Evolutionary conservation across 2,797 vertebrate species (phyloP), one percentile per base, ranked within the genome.

Genomic region (Pipistrellus pygmaeus): DNA sequence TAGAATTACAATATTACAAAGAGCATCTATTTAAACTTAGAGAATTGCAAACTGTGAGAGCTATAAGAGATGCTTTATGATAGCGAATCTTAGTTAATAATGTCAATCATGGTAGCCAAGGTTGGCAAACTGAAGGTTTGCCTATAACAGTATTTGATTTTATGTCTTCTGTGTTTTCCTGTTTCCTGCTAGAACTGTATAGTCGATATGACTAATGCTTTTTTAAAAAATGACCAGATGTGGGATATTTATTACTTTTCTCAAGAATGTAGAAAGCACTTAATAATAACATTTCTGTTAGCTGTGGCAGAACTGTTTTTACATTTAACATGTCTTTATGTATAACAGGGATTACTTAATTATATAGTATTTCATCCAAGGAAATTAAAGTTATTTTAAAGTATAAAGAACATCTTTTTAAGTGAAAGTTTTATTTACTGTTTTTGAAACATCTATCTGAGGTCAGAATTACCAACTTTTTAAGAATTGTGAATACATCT

Each of bases 381-480:
- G n/a, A 97, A 96, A 94, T 89, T 91, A 69, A 78, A 95, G 44
- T 64, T 94, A 91, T 96, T 97, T 97, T 95, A 77, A 93, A 97
- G 62, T 51, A 85, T 80, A 21, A 96, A 96, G 13, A 30, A 68
- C 44, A 89, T 92, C 35, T 96, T 96, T 93, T 85, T 95, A 86
- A 75, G 23, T 69, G 15, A 88, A 91, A 77, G 1, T 1, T 60
- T 91, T 53, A 32, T 89, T 96, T 93, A 90, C 12, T 90, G 11
- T 85, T 93, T 21, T 71, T 82, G 48, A 91, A 96, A 95, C 23
- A 89, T 51, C 57, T n/a, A 83, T 2, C 44, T 44, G 46, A 95
- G 68, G 48, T 66, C 35, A 84, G 48, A 94, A 93, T 95, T 38
- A 55, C 11, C 66, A 91, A 77, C 30, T 55, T 51, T 78, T 92